phyloP scores from a whole-genome alignment of 2,113 vertebrate genomes.

The Glareola pratincola region DNA sequence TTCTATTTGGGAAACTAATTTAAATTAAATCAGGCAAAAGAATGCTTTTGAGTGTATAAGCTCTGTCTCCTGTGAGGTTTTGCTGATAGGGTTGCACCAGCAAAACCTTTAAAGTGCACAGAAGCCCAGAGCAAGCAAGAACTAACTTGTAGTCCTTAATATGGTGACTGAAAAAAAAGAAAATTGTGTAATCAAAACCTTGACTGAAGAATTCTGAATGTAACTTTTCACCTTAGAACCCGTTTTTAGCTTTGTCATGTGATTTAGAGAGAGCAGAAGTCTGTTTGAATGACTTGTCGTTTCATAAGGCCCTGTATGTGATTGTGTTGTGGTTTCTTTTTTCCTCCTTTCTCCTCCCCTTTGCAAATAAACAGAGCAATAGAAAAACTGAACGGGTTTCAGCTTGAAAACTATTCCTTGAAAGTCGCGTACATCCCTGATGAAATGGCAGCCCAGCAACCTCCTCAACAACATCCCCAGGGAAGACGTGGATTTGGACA shows the following conservation, averaged over 20 bases:
- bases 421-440: conserved; percentile 98
- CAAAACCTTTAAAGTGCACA: background rate
- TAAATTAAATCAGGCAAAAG: conserved; percentile 57
- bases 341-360: background rate
- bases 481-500: conserved; percentile 85
- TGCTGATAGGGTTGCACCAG: background rate
- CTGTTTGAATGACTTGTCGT: background rate
- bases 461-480: conserved; percentile 69
- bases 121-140: conserved; percentile 24
- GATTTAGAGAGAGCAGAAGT: background rate
- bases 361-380: conserved; percentile 81
- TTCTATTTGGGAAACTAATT: conserved; percentile 53
- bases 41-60: conserved; percentile 37
- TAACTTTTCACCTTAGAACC: background rate
- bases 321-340: background rate
- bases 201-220: background rate
- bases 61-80: conserved; percentile 31
- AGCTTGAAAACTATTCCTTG: conserved; percentile 92
- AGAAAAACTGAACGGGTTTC: conserved; percentile 94
- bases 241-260: background rate
- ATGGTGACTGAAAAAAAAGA: background rate
- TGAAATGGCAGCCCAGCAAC: conserved; percentile 79
- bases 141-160: conserved; percentile 7
- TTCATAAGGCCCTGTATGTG: background rate
- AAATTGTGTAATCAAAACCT: background rate